Conservation (phyloP, 1,140 invertebrate species). For the Sesamia nonagrioides region DNA sequence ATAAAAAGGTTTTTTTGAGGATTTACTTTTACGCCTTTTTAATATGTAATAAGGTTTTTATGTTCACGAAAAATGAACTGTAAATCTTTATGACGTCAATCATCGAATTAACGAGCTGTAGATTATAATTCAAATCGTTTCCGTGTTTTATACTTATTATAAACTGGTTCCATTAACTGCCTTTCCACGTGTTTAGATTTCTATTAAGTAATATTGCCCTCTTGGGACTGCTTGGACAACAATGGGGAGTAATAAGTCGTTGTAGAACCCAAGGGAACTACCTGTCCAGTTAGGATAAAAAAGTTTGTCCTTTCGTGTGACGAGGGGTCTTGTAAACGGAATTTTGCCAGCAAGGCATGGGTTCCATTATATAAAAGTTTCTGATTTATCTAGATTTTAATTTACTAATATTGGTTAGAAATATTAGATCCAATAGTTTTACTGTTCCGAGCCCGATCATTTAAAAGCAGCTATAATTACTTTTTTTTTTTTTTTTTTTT, state of each 20-base stretch:
- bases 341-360: conserved; percentile 18
- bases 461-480: not conserved
- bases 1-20: conserved; percentile 10
- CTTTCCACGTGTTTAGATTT: conserved; percentile 9
- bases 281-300: conserved; percentile 27
- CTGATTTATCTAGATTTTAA: conserved; percentile 1
- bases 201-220: conserved; percentile 15
- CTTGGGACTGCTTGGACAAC: conserved; percentile 21
- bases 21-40: conserved; percentile 1
- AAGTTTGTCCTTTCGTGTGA: conserved; percentile 32
- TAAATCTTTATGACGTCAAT: conserved; percentile 14
- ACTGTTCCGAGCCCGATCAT: conserved; percentile 3
- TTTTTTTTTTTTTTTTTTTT: too few relatives aligned
- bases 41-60: conserved; percentile 14
- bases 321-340: conserved; percentile 28
- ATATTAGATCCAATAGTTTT: not conserved
- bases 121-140: conserved; percentile 10
- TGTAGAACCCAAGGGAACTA: conserved; percentile 29
- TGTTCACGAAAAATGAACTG: not conserved
- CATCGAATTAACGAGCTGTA: conserved; percentile 5
- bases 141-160: not conserved
- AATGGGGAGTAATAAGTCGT: conserved; percentile 38
- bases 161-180: not conserved
- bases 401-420: not conserved
- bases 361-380: not conserved